Evolutionary conservation across 53 echinoderm and acorn worm species (phyloP), one percentile per base, ranked within the genome.

Genomic region (Echinometra lucunter): DNA sequence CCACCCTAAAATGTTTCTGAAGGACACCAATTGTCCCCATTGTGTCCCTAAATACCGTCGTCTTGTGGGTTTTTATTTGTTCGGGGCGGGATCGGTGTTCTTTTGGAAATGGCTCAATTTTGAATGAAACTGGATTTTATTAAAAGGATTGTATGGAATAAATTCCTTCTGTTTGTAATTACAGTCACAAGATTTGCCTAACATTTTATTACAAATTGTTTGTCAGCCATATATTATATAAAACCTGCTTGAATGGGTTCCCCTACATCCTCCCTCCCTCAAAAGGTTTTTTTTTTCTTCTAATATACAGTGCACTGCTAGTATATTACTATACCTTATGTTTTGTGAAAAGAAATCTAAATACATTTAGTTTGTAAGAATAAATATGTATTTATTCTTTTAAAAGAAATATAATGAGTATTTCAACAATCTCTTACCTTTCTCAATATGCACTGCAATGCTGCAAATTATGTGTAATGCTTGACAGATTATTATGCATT

Each of bases 1-100:
- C 45, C 49, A 49, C 85, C 85, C 85, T 85, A 85, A 85, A 85
- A 85, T 85, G 85, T 85, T 85, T 30, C 85, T 85, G 85, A 85
- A 85, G 85, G 85, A 45, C 85, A 85, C 12, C 11, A 7, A 53
- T 85, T 85, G 85, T 85, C 45, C 85, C 13, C 30, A 85, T 85
- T 85, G 85, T 85, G 85, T 85, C n/a, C 53, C 85, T 85, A 85
- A 85, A 85, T 85, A 40, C 85, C 11, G n/a, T 85, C 15, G 53
- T n/a, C 49, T 45, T 49, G 30, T 85, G 85, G 53, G 53, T 49
- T 85, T 85, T 10, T 85, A 85, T 85, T 85, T 85, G 85, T 85
- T 85, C 49, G 7, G 27, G 85, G 10, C 16, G 8, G 85, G 85
- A 85, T 85, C 85, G 47, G 85, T 85, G 85, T 11, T 85, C 1